Conservation (phyloP, 2,113 vertebrate species). For the Pyxicephalus adspersus region DNA sequence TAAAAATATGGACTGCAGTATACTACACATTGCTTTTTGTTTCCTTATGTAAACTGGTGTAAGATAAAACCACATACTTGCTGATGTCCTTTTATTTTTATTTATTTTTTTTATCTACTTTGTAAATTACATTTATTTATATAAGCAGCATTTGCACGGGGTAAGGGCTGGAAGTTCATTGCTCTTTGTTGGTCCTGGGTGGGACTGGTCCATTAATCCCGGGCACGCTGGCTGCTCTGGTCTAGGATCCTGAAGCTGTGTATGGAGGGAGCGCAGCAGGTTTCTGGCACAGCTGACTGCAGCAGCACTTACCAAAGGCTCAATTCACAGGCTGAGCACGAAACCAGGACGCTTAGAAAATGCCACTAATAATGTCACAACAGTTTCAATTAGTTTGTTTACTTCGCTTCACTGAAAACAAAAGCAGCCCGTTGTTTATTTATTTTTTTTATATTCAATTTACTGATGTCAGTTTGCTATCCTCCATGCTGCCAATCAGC, state of each 20-base stretch:
- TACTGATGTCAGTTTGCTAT: constrained; percentile 31
- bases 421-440: constrained; percentile 55
- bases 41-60: too few species aligned
- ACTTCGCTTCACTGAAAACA: constrained; percentile 54
- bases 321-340: constrained; percentile 54
- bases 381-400: constrained; percentile 58
- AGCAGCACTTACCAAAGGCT: constrained; percentile 47
- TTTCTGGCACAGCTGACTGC: constrained; percentile 53
- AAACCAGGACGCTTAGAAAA: constrained; percentile 54
- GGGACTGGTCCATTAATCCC: constrained; percentile 35
- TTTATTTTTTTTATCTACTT: not conserved
- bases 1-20: too few species aligned
- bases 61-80: too few species aligned
- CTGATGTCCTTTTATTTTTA: too few species aligned
- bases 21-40: too few species aligned
- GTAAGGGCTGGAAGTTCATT: constrained; percentile 24
- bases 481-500: not conserved
- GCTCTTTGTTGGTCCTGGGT: constrained; percentile 14
- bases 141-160: not conserved
- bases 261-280: constrained; percentile 34
- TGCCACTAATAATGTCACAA: constrained; percentile 57
- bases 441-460: constrained; percentile 56
- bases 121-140: not conserved
- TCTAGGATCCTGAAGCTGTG: constrained; percentile 33
- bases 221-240: constrained; percentile 9